phyloP scores from a whole-genome alignment of 2,113 vertebrate genomes.

The Dipodomys merriami region DNA sequence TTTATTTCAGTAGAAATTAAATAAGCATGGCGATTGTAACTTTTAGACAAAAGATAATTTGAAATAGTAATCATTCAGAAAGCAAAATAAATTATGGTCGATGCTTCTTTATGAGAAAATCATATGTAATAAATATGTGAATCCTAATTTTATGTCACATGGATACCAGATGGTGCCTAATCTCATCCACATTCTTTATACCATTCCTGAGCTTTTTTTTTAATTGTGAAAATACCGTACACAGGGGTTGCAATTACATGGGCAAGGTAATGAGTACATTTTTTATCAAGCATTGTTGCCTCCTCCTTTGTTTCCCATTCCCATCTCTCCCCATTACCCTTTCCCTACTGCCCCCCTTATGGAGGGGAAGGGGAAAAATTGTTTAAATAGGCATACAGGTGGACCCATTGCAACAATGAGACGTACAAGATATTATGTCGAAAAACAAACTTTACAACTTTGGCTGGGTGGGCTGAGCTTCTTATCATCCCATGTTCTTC shows the following conservation, averaged over 20 bases:
- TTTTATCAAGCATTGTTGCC: too few relatives aligned
- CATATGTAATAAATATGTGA: not conserved
- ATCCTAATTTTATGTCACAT: not conserved
- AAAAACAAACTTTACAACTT: too few relatives aligned
- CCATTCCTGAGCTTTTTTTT: not conserved
- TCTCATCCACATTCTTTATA: not conserved
- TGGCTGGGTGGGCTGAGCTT: not conserved
- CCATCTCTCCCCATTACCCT: too few relatives aligned
- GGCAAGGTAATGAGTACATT: too few relatives aligned
- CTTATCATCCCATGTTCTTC: not conserved
- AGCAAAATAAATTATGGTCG: constrained; percentile 5
- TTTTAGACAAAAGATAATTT: constrained; percentile 24
- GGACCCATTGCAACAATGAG: too few relatives aligned
- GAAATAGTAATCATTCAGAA: not conserved
- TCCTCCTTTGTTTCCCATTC: too few relatives aligned
- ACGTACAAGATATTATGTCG: too few relatives aligned
- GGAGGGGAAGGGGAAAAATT: too few relatives aligned
- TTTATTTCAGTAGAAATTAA: constrained; percentile 37
- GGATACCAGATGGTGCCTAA: not conserved
- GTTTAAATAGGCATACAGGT: too few relatives aligned
- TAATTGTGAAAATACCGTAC: too few relatives aligned
- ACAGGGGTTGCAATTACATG: too few relatives aligned
- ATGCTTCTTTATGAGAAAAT: constrained; percentile 35
- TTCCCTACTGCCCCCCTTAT: too few relatives aligned
- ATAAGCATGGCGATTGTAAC: not conserved